These are phyloP conservation scores for Odontamblyopus lacepedii DNA, from an alignment of 2,797 vertebrate genomes.

Conservation along the genomic window DNA sequence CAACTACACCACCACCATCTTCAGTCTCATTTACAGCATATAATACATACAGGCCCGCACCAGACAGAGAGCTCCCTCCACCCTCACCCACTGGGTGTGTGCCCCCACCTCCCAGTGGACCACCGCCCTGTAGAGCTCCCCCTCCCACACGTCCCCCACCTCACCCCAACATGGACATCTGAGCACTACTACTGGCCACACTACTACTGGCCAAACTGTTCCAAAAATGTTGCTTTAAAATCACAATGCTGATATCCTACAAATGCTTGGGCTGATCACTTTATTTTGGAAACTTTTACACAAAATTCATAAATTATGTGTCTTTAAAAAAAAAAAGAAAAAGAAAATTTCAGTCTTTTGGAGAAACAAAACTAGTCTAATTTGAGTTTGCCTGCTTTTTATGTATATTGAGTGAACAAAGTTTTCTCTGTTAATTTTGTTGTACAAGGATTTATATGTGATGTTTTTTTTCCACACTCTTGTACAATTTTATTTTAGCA, in stretches of 20 bases:
- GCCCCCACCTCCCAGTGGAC: conserved; percentile 66
- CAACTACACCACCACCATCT: conserved; percentile 72
- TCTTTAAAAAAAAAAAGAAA: no score
- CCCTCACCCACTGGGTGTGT: conserved; percentile 59
- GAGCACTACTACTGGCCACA: not conserved
- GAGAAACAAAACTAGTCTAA: not conserved
- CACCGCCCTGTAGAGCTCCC: conserved; percentile 67
- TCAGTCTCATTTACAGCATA: conserved; percentile 53
- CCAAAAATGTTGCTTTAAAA: not conserved
- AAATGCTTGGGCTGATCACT: not conserved
- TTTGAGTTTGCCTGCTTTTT: no score
- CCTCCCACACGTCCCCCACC: conserved; percentile 86
- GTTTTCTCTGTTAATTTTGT: no score
- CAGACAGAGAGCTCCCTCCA: conserved; percentile 65
- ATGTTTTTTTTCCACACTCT: not conserved
- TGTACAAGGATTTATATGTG: not conserved
- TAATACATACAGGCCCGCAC: conserved; percentile 66
- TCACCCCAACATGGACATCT: conserved; percentile 78
- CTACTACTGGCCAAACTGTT: not conserved
- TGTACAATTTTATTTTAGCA: no score
- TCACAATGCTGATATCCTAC: not conserved
- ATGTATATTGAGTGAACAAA: no score
- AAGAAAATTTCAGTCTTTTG: not conserved
- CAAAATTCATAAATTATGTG: no score
- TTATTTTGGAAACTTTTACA: no score